Conservation (phyloP, 2,113 vertebrate genomes). For the Callocephalon fimbriatum region DNA sequence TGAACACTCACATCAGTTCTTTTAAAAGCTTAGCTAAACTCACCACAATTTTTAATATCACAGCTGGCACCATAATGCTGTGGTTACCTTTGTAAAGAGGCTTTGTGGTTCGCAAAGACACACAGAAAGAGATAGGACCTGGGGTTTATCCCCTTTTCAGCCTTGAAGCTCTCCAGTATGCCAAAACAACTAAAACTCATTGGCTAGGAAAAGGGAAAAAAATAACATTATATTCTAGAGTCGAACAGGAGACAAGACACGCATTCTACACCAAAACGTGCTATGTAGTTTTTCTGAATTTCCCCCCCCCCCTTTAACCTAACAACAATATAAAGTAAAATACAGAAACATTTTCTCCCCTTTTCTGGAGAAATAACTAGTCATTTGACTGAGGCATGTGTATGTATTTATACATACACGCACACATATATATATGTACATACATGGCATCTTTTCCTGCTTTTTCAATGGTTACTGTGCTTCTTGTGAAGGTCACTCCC, state of each 20-base stretch:
- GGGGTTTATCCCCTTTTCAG: neutral
- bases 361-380: neutral
- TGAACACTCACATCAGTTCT: neutral
- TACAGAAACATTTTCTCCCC: neutral
- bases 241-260: neutral
- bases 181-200: neutral
- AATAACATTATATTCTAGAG: neutral
- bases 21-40: neutral
- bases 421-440: accelerated
- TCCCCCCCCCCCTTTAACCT: neutral
- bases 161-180: neutral
- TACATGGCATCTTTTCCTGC: neutral
- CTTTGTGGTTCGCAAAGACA: neutral
- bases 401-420: accelerated
- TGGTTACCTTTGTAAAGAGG: neutral
- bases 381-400: neutral
- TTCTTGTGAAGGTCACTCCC: neutral
- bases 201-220: neutral
- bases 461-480: neutral
- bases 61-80: neutral
- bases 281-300: neutral
- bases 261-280: accelerated
- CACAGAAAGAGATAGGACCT: neutral
- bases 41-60: neutral
- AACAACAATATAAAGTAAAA: neutral